Evolutionary conservation across 2,113 vertebrate genomes (phyloP).

Genomic region (Pterophyllum scalare): DNA sequence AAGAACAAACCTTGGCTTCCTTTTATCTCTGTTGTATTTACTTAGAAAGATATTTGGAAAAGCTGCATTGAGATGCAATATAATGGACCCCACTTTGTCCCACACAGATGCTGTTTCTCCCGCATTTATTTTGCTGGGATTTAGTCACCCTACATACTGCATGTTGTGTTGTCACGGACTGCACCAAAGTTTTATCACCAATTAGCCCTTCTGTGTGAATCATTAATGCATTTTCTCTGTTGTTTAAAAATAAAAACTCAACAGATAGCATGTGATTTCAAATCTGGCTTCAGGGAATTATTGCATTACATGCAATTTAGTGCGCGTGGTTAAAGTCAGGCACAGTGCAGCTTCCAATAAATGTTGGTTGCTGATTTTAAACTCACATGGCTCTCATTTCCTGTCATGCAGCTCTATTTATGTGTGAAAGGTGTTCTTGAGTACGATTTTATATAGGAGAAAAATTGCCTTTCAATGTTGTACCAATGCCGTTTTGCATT

Average conservation of each 20-base stretch:
- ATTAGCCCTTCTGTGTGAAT: neutral
- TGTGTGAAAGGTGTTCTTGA: neutral
- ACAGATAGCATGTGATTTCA: conserved; percentile 35
- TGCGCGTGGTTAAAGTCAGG: conserved; percentile 24
- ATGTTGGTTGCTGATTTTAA: neutral
- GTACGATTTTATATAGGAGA: neutral
- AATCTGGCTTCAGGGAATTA: neutral
- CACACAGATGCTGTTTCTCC: neutral
- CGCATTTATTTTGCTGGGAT: neutral
- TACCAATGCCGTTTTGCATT: neutral
- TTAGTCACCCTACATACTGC: neutral
- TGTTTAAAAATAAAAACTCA: neutral
- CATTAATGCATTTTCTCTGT: neutral
- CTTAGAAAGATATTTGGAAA: neutral
- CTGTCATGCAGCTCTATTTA: conserved; percentile 1
- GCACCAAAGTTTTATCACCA: neutral
- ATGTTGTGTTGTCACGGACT: neutral
- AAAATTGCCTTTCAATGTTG: neutral
- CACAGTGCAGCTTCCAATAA: conserved; percentile 30
- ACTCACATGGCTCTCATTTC: conserved; percentile 52
- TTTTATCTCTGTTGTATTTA: neutral
- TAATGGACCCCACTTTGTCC: no score
- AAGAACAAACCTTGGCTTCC: neutral
- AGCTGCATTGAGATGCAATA: neutral
- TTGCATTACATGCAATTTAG: conserved; percentile 27